Base-by-base conservation (phyloP, 2,797 vertebrate species). In the Tadarida brasiliensis region DNA sequence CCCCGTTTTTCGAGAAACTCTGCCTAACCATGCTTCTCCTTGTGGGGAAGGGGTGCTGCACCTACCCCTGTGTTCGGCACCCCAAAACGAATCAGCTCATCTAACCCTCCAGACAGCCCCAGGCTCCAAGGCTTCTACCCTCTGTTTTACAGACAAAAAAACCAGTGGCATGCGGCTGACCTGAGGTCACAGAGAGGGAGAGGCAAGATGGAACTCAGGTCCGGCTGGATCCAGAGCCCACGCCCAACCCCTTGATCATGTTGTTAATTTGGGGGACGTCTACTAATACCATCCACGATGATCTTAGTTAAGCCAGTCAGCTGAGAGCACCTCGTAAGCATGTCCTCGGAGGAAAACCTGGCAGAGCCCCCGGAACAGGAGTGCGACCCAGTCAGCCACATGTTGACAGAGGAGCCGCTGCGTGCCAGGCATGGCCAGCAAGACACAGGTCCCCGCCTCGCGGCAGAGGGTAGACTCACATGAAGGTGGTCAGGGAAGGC, bases 41-140 rank as follows among this genome's bases (percentile, higher is more conserved):
- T 1, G 54, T 0, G 1, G 44, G 33, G 44, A 51, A 19, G 10
- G 4, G 22, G 39, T 49, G 47, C 16, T 19, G 3, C 11, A 4
- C 10, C 33, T 3, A 12, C 51, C 7, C 0, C 20, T 9, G 54
- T 10, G 30, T 4, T 70, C 47, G 5, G 44, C 9, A 1, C 67
- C 61, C 0, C 0, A 20, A 28, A 68, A 28, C 0, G 0, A 22
- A 26, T 14, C 0, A 0, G 24, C 47, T 30, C 51, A 3, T 5
- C 49, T 54, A 28, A 26, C 10, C 7, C 47, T 80, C 33, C 59
- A 12, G 47, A 65, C 1, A 47, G 33, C 12, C 57, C 33, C 5
- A 20, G 57, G 35, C 30, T 3, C 65, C 54, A 30, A 39, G 49
- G 56, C n/a, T 35, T 12, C 59, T 12, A 7, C 5, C 17, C 10